Conservation (phyloP, 2,888 invertebrate species). For the Andrena chrysosceles region DNA sequence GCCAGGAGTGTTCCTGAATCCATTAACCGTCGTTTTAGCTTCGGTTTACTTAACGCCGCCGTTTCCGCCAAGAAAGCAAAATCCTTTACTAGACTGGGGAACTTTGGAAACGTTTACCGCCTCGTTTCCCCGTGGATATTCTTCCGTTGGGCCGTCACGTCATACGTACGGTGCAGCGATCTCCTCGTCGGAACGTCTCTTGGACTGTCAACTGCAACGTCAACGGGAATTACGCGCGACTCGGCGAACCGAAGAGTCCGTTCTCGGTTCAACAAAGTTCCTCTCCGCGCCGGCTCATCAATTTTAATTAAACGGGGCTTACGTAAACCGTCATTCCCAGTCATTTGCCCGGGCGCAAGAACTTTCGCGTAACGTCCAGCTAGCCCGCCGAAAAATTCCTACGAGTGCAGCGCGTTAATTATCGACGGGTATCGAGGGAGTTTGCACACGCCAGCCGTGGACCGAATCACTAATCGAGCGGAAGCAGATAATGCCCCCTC, state of each 20-base stretch:
- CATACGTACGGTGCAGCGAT: neutral
- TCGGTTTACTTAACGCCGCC: constrained; percentile 69
- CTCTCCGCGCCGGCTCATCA: constrained; percentile 52
- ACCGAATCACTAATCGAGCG: constrained; percentile 53
- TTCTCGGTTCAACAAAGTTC: constrained; percentile 49
- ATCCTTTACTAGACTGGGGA: constrained; percentile 58
- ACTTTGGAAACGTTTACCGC: neutral
- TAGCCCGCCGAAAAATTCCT: constrained; percentile 17
- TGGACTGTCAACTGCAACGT: constrained; percentile 47
- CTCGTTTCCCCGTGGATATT: constrained; percentile 6
- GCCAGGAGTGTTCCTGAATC: constrained; percentile 72
- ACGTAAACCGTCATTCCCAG: constrained; percentile 61
- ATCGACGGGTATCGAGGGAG: constrained; percentile 31
- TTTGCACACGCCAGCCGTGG: constrained; percentile 45
- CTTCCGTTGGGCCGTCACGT: neutral
- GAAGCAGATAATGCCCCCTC: constrained; percentile 53
- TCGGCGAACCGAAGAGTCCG: constrained; percentile 56
- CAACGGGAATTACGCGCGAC: constrained; percentile 55
- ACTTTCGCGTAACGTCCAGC: neutral
- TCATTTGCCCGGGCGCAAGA: constrained; percentile 8
- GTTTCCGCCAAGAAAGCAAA: constrained; percentile 70
- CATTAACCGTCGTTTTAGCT: constrained; percentile 68
- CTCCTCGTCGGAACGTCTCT: constrained; percentile 4
- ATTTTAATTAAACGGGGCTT: constrained; percentile 68
- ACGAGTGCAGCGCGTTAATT: constrained; percentile 20